phyloP scores from a whole-genome alignment of 2,113 vertebrate genomes.

The Amazona vittata region DNA sequence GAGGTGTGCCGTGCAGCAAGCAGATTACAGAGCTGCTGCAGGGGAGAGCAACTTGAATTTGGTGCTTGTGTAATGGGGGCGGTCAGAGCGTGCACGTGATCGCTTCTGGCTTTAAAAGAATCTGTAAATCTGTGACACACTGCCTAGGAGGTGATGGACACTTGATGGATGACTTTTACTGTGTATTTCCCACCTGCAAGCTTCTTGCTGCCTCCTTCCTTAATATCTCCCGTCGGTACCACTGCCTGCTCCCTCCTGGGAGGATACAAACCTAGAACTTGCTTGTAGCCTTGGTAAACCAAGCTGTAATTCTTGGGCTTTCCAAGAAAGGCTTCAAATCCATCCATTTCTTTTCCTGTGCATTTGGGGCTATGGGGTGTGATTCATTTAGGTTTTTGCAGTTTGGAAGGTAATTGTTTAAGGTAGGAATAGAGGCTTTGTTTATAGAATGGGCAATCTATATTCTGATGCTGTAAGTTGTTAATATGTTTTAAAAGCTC shows the following conservation, averaged over 20 bases:
- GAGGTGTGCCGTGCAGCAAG: background rate
- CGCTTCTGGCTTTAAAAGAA: background rate
- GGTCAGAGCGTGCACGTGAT: background rate
- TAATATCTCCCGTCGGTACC: background rate
- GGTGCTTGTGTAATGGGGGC: background rate
- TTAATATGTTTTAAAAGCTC: background rate
- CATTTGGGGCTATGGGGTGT: accelerated
- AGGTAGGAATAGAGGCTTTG: background rate
- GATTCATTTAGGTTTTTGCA: background rate
- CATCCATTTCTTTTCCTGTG: background rate
- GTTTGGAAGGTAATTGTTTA: background rate
- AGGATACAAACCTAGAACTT: background rate
- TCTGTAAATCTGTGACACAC: background rate
- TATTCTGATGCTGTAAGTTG: background rate
- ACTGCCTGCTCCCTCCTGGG: background rate
- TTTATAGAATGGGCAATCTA: background rate
- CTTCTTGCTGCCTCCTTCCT: background rate
- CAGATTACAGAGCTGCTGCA: background rate
- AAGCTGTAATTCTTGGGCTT: background rate
- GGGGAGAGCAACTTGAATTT: background rate
- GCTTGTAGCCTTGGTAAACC: background rate
- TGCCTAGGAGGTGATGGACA: background rate
- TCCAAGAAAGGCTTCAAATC: background rate
- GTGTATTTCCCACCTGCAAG: background rate
- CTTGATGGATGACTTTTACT: background rate